Base-by-base conservation (phyloP, 1,140 invertebrate genomes). In the Centruroides sculpturatus region DNA sequence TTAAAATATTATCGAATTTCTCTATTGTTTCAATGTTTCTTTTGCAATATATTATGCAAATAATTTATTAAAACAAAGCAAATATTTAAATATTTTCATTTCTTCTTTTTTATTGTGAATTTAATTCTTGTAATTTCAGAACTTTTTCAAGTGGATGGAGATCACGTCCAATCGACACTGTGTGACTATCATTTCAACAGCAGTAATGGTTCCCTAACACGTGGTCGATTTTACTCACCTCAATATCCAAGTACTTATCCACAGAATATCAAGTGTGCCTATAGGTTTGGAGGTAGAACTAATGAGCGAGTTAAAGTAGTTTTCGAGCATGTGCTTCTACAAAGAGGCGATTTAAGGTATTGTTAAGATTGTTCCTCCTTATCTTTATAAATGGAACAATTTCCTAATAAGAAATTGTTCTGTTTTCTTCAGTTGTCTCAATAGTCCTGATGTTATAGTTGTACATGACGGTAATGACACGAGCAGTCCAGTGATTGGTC, bases 171-270 rank as follows among this genome's bases (percentile, higher is more conserved):
- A 3, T 82, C 83, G 60, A 84, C 81, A 23, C 80, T 80, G 75
- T 88, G 85, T 68, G 84, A 87, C 71, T 83, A 85, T 71, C 80
- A 85, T 70, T 87, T 88, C 71, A 73, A 80, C 67, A 86, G 83
- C 66, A 80, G 79, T 55, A 78, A 81, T 67, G 77, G 80, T 66
- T 77, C 79, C 55, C 79, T 55, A 35, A 73, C 78, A 35, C 80
- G 84, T 66, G 87, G 86, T 9, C 79, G 67, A 35, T 85, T 91
- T 69, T 91, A 86, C 71, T 89, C 87, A 50, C 87, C 87, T 2
- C 77, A 83, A 63, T 90, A 89, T 74, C 88, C 88, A 7, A 87
- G 87, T 49, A 85, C 81, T 64, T 90, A 90, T 71, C 86, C 86
- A n/a, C 83, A 81, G 66, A 83, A 86, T 70, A 79, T 85, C 66